These are phyloP conservation scores for Agapornis roseicollis DNA, from an alignment of 2,113 vertebrate species.

Conservation along the genomic window DNA sequence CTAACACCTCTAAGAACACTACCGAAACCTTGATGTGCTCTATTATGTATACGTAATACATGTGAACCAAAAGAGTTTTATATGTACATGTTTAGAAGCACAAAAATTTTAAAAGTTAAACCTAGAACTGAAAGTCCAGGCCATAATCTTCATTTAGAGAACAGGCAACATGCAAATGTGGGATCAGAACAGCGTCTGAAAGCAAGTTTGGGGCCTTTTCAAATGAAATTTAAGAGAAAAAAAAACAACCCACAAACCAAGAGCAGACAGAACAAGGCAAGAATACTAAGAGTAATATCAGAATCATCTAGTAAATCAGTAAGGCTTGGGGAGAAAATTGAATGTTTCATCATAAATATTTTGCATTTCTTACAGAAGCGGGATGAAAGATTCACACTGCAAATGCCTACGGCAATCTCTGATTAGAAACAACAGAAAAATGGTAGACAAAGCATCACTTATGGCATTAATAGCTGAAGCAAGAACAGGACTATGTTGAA, in stretches of 20 bases:
- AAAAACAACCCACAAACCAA: neutral
- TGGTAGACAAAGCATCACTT: neutral
- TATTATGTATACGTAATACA: neutral
- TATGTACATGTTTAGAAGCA: neutral
- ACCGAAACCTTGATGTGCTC: neutral
- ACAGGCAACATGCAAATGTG: neutral
- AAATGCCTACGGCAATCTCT: neutral
- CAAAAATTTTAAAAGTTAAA: neutral
- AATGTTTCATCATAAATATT: neutral
- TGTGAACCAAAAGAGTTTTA: neutral
- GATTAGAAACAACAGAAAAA: slow-evolving; percentile 3
- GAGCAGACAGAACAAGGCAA: neutral
- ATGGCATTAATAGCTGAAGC: neutral
- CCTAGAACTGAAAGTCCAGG: neutral
- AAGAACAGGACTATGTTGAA: neutral
- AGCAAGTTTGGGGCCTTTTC: neutral
- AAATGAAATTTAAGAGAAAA: neutral
- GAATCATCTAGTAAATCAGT: neutral
- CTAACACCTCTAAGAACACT: neutral
- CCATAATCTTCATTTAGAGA: neutral
- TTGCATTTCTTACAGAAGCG: neutral
- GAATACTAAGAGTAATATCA: neutral
- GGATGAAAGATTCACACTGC: neutral
- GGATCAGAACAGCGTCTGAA: neutral
- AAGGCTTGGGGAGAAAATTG: neutral